Conservation (phyloP, 23 tunicate genomes). For the Phallusia fumigata region DNA sequence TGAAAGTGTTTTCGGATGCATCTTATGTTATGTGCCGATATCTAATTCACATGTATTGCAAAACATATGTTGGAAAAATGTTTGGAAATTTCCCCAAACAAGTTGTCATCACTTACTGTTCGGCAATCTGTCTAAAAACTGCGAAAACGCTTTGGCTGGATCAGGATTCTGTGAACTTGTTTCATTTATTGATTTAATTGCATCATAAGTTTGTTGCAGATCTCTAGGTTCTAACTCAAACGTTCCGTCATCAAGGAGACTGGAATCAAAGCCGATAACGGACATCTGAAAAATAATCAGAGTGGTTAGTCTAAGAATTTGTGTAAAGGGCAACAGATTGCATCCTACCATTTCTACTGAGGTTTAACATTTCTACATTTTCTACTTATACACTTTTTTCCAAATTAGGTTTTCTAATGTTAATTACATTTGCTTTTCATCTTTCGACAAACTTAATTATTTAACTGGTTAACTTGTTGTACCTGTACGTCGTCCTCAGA, state of each 20-base stretch:
- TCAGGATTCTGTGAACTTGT: not conserved
- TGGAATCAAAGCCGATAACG: not conserved
- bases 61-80: too few relatives aligned
- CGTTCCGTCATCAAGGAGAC: constrained; percentile 11
- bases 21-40: too few relatives aligned
- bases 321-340: too few relatives aligned
- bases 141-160: not conserved
- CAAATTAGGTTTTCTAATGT: too few relatives aligned
- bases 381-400: too few relatives aligned
- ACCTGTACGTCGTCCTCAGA: not conserved
- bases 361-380: too few relatives aligned
- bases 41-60: too few relatives aligned
- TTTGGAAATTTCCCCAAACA: too few relatives aligned
- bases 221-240: not conserved
- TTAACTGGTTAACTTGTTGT: not conserved
- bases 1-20: too few relatives aligned
- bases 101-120: not conserved
- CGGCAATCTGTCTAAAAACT: not conserved
- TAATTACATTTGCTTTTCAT: too few relatives aligned
- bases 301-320: too few relatives aligned
- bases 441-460: not conserved
- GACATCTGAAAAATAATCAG: not conserved
- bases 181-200: not conserved
- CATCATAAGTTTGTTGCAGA: not conserved
- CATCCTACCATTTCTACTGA: too few relatives aligned